Evolutionary conservation across 2,113 vertebrate genomes (phyloP).

Genomic region (Scalopus aquaticus): DNA sequence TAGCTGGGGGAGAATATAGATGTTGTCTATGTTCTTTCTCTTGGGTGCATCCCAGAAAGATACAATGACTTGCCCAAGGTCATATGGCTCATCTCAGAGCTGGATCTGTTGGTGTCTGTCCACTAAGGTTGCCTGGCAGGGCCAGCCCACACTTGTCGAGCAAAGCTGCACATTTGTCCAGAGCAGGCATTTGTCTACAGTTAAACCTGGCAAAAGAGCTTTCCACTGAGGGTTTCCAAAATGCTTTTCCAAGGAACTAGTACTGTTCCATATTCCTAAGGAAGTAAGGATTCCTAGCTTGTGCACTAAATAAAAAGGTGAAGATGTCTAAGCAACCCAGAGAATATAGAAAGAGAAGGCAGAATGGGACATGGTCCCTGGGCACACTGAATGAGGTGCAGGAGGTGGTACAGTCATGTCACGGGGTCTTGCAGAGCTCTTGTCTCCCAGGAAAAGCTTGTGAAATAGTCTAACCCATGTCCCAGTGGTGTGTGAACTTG

Average conservation of each 20-base stretch:
- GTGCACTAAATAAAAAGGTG: background rate
- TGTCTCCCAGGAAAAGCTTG: background rate
- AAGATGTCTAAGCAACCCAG: background rate
- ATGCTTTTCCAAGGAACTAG: background rate
- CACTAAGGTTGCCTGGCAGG: background rate
- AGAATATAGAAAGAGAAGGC: background rate
- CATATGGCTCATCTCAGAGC: background rate
- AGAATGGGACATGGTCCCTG: background rate
- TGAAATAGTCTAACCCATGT: background rate
- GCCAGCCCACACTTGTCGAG: background rate
- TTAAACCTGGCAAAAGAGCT: background rate
- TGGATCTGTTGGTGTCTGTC: background rate
- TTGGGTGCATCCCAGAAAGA: background rate
- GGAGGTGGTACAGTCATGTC: too few species aligned
- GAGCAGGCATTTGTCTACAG: background rate
- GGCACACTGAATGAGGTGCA: background rate
- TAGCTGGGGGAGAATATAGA: background rate
- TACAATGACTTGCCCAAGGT: background rate
- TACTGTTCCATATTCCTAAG: background rate
- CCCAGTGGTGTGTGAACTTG: background rate
- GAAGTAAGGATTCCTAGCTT: background rate
- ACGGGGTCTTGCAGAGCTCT: background rate
- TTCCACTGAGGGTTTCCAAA: background rate
- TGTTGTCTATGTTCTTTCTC: background rate
- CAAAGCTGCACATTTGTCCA: background rate